Conservation (phyloP, 2,113 vertebrate species). For the Thunnus maccoyii region DNA sequence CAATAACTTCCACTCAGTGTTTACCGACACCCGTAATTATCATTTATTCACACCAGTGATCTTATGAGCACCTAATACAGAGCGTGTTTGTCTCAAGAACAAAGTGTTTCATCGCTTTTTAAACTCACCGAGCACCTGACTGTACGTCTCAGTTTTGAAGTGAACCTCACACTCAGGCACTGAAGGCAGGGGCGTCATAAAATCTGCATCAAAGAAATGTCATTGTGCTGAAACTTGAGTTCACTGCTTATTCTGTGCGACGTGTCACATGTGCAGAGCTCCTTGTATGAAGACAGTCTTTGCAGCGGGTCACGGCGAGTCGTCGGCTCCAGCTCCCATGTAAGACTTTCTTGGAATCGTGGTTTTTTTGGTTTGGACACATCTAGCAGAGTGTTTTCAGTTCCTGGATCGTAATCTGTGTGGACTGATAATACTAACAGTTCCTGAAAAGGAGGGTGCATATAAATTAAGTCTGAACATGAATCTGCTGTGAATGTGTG, state of each 20-base stretch:
- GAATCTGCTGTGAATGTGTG: slow-evolving; percentile 3
- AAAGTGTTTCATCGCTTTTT: not conserved
- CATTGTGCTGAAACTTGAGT: not conserved
- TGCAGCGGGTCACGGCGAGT: slow-evolving; percentile 80
- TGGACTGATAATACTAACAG: not conserved
- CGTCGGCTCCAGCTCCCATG: slow-evolving; percentile 80
- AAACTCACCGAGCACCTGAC: not conserved
- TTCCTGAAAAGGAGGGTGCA: not conserved
- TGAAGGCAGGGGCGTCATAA: not conserved
- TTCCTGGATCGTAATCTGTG: not conserved
- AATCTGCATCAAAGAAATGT: not conserved
- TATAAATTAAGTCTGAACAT: not conserved
- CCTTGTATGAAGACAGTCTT: slow-evolving; percentile 85
- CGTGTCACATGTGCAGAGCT: slow-evolving; percentile 79
- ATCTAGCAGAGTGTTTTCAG: not conserved
- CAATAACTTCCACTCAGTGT: slow-evolving; percentile 2
- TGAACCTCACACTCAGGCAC: not conserved
- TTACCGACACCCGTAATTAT: not conserved
- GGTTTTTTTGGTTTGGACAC: not conserved
- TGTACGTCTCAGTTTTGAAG: not conserved
- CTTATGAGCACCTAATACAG: not conserved
- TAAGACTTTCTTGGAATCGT: slow-evolving; percentile 81
- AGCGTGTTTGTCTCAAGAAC: slow-evolving; percentile 9
- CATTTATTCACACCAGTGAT: not conserved
- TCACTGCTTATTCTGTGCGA: not conserved